A percentile compares a stretch with the other conserved stretches of the same genome.
Evolutionary conservation across 2,888 invertebrate genomes (phyloP).

Genomic region (Cenopis cana): DNA sequence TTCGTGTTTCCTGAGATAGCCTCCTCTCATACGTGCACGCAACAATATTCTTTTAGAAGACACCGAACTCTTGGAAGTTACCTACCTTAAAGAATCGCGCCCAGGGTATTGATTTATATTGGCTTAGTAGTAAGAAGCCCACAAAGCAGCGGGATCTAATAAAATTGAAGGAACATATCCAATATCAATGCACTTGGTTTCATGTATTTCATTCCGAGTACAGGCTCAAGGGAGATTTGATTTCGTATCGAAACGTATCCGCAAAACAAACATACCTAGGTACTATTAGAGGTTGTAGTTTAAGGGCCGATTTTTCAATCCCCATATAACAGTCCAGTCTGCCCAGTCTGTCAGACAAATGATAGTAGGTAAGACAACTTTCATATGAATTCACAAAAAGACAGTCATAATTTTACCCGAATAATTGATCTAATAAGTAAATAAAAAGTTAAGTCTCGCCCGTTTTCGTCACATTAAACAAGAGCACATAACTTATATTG

Average conservation of each 20-base stretch:
- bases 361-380: no score
- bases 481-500: no score
- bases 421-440: no score
- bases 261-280: slow-evolving; percentile 11
- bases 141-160: slow-evolving; percentile 30
- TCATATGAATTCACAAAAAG: no score
- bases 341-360: no score
- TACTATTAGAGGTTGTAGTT: background rate
- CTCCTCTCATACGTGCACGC: background rate
- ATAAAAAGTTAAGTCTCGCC: no score
- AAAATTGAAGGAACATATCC: slow-evolving; percentile 27
- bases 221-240: slow-evolving; percentile 16
- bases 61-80: background rate
- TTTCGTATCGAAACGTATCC: slow-evolving; percentile 1
- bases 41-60: background rate
- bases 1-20: background rate
- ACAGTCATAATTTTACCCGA: no score
- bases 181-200: slow-evolving; percentile 30
- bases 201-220: slow-evolving; percentile 13
- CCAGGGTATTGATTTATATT: slow-evolving; percentile 24
- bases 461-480: no score
- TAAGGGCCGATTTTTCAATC: no score
- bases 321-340: no score
- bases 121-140: slow-evolving; percentile 27
- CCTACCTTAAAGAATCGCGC: slow-evolving; percentile 8